These are phyloP conservation scores for Nerophis ophidion DNA, from an alignment of 2,113 vertebrate species.

Conservation along the genomic window DNA sequence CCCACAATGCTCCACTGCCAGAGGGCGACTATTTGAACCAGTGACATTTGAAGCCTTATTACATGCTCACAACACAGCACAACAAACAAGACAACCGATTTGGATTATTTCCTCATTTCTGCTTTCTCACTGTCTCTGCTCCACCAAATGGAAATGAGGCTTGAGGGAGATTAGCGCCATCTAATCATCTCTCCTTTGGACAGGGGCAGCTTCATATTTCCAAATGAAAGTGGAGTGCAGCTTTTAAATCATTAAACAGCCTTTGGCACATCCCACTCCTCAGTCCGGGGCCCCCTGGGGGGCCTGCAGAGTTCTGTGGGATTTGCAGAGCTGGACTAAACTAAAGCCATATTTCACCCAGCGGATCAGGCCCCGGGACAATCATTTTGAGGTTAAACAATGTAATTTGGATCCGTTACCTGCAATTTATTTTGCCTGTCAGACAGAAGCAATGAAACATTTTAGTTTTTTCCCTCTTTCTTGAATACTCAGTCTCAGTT, in stretches of 20 bases:
- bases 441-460: conserved; percentile 60
- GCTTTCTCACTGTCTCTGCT: conserved; percentile 53
- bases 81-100: conserved; percentile 60
- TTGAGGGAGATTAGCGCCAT: conserved; percentile 63
- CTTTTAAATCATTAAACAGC: conserved; percentile 72
- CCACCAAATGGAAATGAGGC: conserved; percentile 45
- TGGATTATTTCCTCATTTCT: conserved; percentile 33
- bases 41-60: conserved; percentile 68
- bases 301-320: conserved; percentile 60
- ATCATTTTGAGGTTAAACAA: conserved; percentile 80
- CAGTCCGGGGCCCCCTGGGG: conserved; percentile 34
- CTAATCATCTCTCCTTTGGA: conserved; percentile 72
- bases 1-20: conserved; percentile 50
- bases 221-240: conserved; percentile 70
- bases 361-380: conserved; percentile 67
- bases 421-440: conserved; percentile 76
- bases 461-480: conserved; percentile 43
- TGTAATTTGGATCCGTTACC: conserved; percentile 76
- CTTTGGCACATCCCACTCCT: conserved; percentile 42
- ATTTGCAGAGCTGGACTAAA: conserved; percentile 69
- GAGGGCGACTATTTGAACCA: conserved; percentile 61
- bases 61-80: conserved; percentile 59
- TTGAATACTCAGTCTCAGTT: too few species aligned
- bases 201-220: conserved; percentile 66
- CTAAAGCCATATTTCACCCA: conserved; percentile 74